Percentiles rank a stretch among this genome's conserved stretches.
These are phyloP conservation scores for Tamandua tetradactyla DNA, from an alignment of 2,797 vertebrate genomes.

Conservation along the genomic window DNA sequence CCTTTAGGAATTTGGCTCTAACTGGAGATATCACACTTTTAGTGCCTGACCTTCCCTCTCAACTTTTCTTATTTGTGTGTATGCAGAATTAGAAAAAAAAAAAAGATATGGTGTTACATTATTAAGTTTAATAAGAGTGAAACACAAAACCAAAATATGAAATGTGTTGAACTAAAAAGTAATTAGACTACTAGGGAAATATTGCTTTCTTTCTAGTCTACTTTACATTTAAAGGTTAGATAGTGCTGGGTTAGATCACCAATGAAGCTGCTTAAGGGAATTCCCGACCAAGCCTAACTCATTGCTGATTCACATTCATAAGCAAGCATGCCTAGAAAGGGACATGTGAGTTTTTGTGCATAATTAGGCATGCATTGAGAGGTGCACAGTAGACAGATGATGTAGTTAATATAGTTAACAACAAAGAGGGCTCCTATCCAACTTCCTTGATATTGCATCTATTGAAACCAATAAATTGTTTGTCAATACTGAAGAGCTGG, in stretches of 20 bases:
- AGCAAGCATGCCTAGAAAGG: neutral
- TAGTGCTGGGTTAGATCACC: neutral
- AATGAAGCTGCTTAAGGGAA: neutral
- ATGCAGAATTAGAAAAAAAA: neutral
- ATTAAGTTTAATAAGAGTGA: constrained; percentile 75
- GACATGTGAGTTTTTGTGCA: neutral
- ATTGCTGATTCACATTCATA: neutral
- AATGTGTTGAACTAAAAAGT: constrained; percentile 68
- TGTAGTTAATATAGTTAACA: too few relatives aligned
- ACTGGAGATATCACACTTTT: constrained; percentile 80
- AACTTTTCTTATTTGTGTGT: constrained; percentile 64
- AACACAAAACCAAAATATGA: constrained; percentile 77
- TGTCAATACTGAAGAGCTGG: neutral
- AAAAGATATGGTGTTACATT: constrained; percentile 69
- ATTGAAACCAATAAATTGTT: neutral
- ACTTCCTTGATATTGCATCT: neutral
- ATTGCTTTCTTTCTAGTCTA: constrained; percentile 65
- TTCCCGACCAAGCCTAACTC: neutral
- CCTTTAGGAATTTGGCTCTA: constrained; percentile 83
- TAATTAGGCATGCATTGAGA: neutral
- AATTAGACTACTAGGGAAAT: constrained; percentile 62
- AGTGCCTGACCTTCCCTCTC: constrained; percentile 71
- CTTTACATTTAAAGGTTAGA: neutral
- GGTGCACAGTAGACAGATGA: neutral
- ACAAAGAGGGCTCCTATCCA: neutral